These are phyloP conservation scores for Bucorvus abyssinicus DNA, from an alignment of 2,797 vertebrate species.

Conservation along the genomic window DNA sequence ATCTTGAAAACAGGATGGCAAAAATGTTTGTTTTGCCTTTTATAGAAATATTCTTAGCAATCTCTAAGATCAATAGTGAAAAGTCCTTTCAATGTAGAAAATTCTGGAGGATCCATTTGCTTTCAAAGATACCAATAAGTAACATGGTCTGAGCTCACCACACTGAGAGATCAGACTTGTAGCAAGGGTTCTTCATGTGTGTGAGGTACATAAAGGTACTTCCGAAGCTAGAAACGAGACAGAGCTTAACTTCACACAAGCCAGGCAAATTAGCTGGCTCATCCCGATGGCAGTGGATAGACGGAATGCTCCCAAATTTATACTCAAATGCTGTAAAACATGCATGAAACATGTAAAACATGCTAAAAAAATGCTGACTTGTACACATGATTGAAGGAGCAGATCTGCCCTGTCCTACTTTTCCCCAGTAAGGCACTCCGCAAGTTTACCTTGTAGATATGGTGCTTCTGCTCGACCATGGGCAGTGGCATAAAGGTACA, in stretches of 20 bases:
- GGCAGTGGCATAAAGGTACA: conserved; percentile 79
- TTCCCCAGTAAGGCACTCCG: neutral
- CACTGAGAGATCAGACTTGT: neutral
- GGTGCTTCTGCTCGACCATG: conserved; percentile 74
- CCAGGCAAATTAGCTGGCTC: neutral
- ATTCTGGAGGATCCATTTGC: neutral
- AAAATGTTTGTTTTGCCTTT: neutral
- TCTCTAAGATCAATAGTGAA: neutral
- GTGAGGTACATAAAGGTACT: neutral
- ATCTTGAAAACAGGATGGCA: neutral
- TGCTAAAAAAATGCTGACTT: too few relatives aligned
- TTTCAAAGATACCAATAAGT: neutral
- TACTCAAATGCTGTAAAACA: neutral
- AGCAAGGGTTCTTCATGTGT: neutral
- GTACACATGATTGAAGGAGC: neutral
- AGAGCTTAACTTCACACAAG: neutral
- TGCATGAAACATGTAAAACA: too few relatives aligned
- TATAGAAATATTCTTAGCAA: neutral
- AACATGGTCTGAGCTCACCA: neutral
- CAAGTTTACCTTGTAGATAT: conserved; percentile 77
- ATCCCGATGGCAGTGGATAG: neutral
- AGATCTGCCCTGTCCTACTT: neutral
- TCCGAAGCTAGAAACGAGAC: neutral
- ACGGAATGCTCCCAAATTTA: neutral
- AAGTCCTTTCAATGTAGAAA: neutral